Conservation (phyloP, 2,888 invertebrate species). For the Agrochola circellaris region DNA sequence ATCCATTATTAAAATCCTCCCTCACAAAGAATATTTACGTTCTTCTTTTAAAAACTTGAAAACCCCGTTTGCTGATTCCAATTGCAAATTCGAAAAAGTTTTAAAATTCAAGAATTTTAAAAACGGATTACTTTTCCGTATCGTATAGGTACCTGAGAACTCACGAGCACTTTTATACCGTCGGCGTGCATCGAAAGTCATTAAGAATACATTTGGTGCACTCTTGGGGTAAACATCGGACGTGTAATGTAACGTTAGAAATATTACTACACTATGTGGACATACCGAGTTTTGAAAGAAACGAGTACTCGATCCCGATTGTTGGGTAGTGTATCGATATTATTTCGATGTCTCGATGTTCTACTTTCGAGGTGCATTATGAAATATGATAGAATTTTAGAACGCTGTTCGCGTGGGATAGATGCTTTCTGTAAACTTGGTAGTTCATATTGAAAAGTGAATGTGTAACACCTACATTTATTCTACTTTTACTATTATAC, state of each 20-base stretch:
- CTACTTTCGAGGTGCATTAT: constrained; percentile 60
- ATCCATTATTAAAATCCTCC: constrained; percentile 40
- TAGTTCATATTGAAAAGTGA: neutral
- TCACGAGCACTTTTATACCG: constrained; percentile 46
- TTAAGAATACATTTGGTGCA: constrained; percentile 69
- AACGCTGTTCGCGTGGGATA: constrained; percentile 17
- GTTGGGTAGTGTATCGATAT: constrained; percentile 63
- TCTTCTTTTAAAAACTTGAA: constrained; percentile 39
- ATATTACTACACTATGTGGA: constrained; percentile 59
- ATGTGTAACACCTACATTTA: neutral
- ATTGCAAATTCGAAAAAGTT: constrained; percentile 58
- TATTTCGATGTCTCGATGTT: constrained; percentile 59
- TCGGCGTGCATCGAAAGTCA: constrained; percentile 58
- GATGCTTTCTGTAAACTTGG: constrained; percentile 7
- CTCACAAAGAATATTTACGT: constrained; percentile 26
- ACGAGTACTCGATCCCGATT: constrained; percentile 55
- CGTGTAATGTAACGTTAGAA: constrained; percentile 57
- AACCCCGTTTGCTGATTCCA: constrained; percentile 45
- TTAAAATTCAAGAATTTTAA: constrained; percentile 52
- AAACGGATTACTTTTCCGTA: constrained; percentile 57
- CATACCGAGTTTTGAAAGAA: constrained; percentile 57
- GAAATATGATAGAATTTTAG: constrained; percentile 62
- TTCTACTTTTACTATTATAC: neutral
- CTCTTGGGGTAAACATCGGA: constrained; percentile 47
- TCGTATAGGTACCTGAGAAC: constrained; percentile 53